A percentile compares a stretch with the other conserved stretches of the same genome.
phyloP scores from a whole-genome alignment of 1,140 invertebrate genomes.

The Zelostemma sp. region DNA sequence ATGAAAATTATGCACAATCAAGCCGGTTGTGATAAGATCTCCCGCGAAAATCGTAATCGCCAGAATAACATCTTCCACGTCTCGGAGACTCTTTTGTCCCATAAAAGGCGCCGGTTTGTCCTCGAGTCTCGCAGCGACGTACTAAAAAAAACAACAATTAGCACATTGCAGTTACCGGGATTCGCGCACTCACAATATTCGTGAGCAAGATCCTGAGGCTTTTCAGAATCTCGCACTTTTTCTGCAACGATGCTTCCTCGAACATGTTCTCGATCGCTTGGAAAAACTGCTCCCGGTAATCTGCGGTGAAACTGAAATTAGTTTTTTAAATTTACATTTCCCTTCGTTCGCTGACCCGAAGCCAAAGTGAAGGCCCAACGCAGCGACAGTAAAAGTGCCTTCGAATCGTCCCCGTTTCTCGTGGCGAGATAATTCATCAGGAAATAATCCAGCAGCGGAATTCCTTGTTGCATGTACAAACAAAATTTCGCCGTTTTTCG shows the following conservation, averaged over 20 bases:
- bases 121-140: conserved; percentile 32
- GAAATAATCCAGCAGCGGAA: conserved; percentile 61
- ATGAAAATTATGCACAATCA: conserved; percentile 53
- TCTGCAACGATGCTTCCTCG: conserved; percentile 49
- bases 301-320: conserved; percentile 33
- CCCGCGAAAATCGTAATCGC: conserved; percentile 31
- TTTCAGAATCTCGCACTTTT: conserved; percentile 59
- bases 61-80: conserved; percentile 43
- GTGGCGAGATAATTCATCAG: conserved; percentile 58
- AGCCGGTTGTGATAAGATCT: conserved; percentile 50
- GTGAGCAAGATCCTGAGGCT: conserved; percentile 49
- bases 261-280: conserved; percentile 55
- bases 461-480: conserved; percentile 64
- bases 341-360: conserved; percentile 34
- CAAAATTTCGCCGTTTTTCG: conserved; percentile 58
- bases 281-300: conserved; percentile 52
- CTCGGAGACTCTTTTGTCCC: conserved; percentile 33
- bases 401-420: conserved; percentile 51
- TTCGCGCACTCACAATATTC: conserved; percentile 52
- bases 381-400: conserved; percentile 54
- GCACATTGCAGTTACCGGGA: no score
- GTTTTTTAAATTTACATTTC: neutral
- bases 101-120: conserved; percentile 53
- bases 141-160: conserved; percentile 35
- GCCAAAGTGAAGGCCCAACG: conserved; percentile 59